Evolutionary conservation across 2,113 vertebrate species (phyloP), one percentile per base, ranked within the genome.

Genomic region (Azemiops feae): DNA sequence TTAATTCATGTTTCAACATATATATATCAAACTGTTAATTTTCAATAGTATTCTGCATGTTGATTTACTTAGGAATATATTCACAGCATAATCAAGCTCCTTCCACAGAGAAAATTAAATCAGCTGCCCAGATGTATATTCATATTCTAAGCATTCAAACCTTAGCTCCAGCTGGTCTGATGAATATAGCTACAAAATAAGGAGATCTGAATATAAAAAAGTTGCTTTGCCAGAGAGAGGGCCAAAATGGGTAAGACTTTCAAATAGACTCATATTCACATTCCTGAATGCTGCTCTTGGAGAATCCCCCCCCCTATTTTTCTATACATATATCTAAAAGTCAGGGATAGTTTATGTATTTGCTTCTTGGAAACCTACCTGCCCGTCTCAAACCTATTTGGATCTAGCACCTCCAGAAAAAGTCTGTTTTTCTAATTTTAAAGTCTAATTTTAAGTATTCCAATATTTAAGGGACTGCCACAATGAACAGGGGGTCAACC

Each of bases 1-100:
- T 93, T 91, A 92, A 91, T 92, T 85, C 92, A 69, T 11, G 60
- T 91, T 94, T 81, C 89, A 89, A 95, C 95, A 96, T 60, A 89
- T n/a, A 20, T 25, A 89, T n/a, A 20, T 25, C 87, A 50, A 6
- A 69, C 22, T 58, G 43, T 95, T 60, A 9, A 91, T 94, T 92
- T 60, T 93, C 91, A 96, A 95, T 91, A 43, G 39, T 58, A 93
- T 87, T 91, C 57, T 55, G 22, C 39, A 11, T 1, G 47, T 53
- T 34, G 64, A 91, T 74, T 90, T 88, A 53, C 81, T 92, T 50
- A 52, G 58, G 54, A 89, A 85, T 91, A 69, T 74, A 88, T 93
- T 93, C 92, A 95, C 34, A 92, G 18, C 50, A 34, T 89, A 88
- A 74, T 94, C 91, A 87, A 20, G 91, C 34, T 4, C 64, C 20